Evolutionary conservation across 2,113 vertebrate genomes (phyloP).

Genomic region (Corythoichthys intestinalis): DNA sequence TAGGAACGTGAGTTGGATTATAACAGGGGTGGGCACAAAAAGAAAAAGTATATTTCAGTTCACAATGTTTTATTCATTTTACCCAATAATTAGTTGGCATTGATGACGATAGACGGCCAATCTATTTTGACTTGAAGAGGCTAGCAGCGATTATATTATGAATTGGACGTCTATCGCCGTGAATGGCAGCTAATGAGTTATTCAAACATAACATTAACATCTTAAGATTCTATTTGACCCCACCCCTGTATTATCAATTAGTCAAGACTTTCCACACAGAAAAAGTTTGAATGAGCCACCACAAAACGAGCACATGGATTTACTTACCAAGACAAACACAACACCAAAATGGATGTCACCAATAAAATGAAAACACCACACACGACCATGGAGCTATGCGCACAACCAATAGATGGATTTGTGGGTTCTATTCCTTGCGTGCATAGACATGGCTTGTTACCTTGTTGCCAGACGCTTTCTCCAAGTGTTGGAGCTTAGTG

Average conservation of each 20-base stretch:
- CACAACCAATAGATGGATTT: constrained; percentile 50
- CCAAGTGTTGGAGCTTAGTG: constrained; percentile 80
- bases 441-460: constrained; percentile 68
- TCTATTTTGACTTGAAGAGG: too few species aligned
- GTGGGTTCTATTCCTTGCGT: constrained; percentile 34
- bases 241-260: background rate
- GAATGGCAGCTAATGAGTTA: too few species aligned
- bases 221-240: background rate
- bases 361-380: constrained; percentile 47
- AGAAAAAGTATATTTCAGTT: too few species aligned
- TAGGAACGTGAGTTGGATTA: background rate
- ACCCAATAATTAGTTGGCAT: too few species aligned
- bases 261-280: background rate
- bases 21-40: background rate
- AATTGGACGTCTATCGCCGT: too few species aligned
- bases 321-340: constrained; percentile 47
- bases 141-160: too few species aligned
- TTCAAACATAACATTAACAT: too few species aligned
- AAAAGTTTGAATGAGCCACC: constrained; percentile 51
- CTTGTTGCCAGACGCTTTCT: constrained; percentile 81
- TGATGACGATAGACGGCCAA: too few species aligned
- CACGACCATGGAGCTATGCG: constrained; percentile 46
- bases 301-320: constrained; percentile 28
- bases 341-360: constrained; percentile 34
- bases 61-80: too few species aligned